Evolutionary conservation across 2,113 vertebrate genomes (phyloP), one percentile per base, ranked within the genome.

Genomic region (Syrmaticus mikado): DNA sequence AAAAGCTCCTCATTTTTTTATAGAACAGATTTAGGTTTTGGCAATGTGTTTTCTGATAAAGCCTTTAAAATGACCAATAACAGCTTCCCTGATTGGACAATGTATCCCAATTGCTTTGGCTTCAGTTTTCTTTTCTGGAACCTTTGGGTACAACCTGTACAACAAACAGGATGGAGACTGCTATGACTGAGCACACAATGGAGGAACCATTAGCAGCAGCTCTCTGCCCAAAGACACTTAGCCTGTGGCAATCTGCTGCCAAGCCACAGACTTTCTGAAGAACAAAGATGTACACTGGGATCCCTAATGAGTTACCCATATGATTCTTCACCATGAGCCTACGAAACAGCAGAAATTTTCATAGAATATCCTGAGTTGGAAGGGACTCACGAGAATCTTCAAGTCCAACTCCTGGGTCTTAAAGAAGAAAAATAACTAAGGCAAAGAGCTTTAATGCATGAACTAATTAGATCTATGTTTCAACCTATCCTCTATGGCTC

Each of bases 1-100:
- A 94, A 86, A 93, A 85, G 9, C 28, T 81, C 27, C n/a, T 85
- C 53, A 74, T 65, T 50, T 43, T 19, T 21, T 72, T 48, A n/a
- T 57, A 8, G 2, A 10, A 28, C 27, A 71, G 16, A 36, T 79
- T 41, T 34, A 87, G 57, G n/a, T 74, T 65, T 40, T 80, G 43
- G 52, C 12, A 11, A 45, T 0, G 0, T 15, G 16, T 58, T 65
- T 86, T 90, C 22, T 27, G 4, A 80, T 28, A 55, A 86, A 80
- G 70, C 34, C 36, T 93, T 79, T 79, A 21, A 78, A 76, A 73
- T 18, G 24, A 17, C 66, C 92, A 74, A 58, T 48, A 92, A 53
- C 36, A 89, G 41, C 34, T 12, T 88, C 43, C n/a, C 48, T 22
- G 22, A 41, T 74, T 79, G 41, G 65, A 81, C 50, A 81, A 36